A percentile compares a stretch with the other conserved stretches of the same genome.
Evolutionary conservation across 53 echinoderm and acorn worm species (phyloP).

Genomic region (Holothuria leucospilota): DNA sequence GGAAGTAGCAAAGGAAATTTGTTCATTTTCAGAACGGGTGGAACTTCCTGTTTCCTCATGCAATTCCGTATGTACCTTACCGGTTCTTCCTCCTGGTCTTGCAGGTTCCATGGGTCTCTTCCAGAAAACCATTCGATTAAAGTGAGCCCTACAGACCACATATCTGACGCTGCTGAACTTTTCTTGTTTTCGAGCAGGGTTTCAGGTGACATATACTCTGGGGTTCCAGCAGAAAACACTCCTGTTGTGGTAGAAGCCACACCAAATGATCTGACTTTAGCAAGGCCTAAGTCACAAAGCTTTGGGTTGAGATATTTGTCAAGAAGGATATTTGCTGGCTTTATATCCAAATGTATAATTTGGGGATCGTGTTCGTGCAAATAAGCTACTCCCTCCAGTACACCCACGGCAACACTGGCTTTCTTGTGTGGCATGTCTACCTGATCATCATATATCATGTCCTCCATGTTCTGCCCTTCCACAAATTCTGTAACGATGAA

Average conservation of each 20-base stretch:
- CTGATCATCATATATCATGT: slow-evolving; percentile 45
- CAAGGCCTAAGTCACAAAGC: slow-evolving; percentile 62
- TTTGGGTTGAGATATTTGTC: slow-evolving; percentile 42
- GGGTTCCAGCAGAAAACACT: slow-evolving; percentile 50
- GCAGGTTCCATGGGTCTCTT: slow-evolving; percentile 56
- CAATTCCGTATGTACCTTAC: slow-evolving; percentile 38
- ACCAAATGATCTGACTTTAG: slow-evolving; percentile 47
- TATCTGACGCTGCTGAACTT: slow-evolving; percentile 37
- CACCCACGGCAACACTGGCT: slow-evolving; percentile 46
- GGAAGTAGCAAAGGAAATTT: slow-evolving; percentile 28
- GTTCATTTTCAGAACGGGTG: background rate
- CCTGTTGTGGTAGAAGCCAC: slow-evolving; percentile 51
- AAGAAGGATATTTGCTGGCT: slow-evolving; percentile 63
- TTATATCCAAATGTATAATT: slow-evolving; percentile 64
- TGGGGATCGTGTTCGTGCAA: slow-evolving; percentile 50
- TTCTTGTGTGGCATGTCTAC: slow-evolving; percentile 36
- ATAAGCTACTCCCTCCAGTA: slow-evolving; percentile 52
- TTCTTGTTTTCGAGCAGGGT: slow-evolving; percentile 31
- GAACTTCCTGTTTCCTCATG: slow-evolving; percentile 52
- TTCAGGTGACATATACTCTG: slow-evolving; percentile 62
- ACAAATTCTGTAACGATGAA: slow-evolving; percentile 54
- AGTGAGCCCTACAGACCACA: slow-evolving; percentile 56
- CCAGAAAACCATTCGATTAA: slow-evolving; percentile 52
- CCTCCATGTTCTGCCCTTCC: slow-evolving; percentile 54
- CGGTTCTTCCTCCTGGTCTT: slow-evolving; percentile 60